Conservation (phyloP, 1,140 invertebrate species). For the Latrodectus geometricus region DNA sequence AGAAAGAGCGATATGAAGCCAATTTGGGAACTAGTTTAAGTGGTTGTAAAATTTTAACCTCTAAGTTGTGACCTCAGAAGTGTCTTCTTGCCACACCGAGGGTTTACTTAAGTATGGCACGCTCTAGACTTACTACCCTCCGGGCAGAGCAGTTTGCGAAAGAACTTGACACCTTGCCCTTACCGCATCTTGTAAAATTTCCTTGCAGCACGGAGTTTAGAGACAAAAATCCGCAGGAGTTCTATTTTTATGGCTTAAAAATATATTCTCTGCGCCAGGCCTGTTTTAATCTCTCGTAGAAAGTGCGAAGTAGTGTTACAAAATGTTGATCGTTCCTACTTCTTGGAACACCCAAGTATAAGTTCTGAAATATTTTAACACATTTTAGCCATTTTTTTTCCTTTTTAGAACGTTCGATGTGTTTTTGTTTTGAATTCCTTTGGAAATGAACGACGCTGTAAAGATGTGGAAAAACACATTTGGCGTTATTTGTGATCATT, state of each 20-base stretch:
- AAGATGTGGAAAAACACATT: no score
- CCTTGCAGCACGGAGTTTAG: not conserved
- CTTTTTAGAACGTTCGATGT: no score
- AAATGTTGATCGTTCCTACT: not conserved
- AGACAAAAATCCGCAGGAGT: slow-evolving; percentile 3
- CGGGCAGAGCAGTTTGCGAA: slow-evolving; percentile 6
- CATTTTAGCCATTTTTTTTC: no score
- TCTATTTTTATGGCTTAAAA: slow-evolving; percentile 16
- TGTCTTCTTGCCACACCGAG: not conserved
- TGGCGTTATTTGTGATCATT: no score
- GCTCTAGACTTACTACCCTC: not conserved
- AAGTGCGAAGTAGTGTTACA: slow-evolving; percentile 20
- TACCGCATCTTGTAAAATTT: not conserved
- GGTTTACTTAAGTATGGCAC: not conserved
- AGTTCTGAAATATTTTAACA: not conserved
- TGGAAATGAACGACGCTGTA: no score
- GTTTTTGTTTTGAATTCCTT: no score
- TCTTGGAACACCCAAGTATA: slow-evolving; percentile 13
- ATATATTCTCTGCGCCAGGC: not conserved
- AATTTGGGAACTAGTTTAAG: no score
- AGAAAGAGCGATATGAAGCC: no score
- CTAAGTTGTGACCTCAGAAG: not conserved
- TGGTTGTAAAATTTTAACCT: not conserved
- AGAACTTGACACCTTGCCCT: slow-evolving; percentile 37
- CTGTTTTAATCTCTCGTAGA: slow-evolving; percentile 1